Base-by-base conservation (phyloP, 2,113 vertebrate genomes). In the Oryzias curvinotus region DNA sequence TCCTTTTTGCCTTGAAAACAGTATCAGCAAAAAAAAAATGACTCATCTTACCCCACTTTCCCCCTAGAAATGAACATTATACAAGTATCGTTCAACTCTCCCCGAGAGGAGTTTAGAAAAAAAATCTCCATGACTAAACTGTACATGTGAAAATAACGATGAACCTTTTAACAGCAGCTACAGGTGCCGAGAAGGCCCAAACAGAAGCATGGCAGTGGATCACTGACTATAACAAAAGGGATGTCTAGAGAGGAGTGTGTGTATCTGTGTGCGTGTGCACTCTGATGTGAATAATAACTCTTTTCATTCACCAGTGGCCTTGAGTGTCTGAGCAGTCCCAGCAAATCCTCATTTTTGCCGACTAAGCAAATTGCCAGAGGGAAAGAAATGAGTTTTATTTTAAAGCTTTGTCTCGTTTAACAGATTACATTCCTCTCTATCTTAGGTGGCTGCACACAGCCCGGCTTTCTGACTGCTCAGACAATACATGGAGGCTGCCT, bases 201-300 rank as follows among this genome's bases (percentile, higher is more conserved):
- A 68, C 21, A 18, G 60, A 48, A 85, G 70, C 67, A 84, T 78
- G 77, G 74, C 72, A 81, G 84, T 80, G 67, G 69, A 74, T 80
- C 63, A 75, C 60, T 52, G 62, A 82, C 49, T 70, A 64, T 57
- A 72, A 61, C 52, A 63, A 55, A 23, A 59, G 63, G 71, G 75
- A 73, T 57, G 50, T 70, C 51, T 65, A 23, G 62, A 52, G 18
- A 59, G 15, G 7, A 4, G 70, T 23, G 45, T 67, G 47, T 72
- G 68, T 72, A 48, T 53, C 41, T 73, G 16, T 68, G 62, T 65
- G 52, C 53, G 62, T 64, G 51, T 63, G 57, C 64, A 63, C 55
- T 77, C 74, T 77, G 83, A 90, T 70, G 74, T 84, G 80, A 87
- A 89, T 90, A 85, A 89, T 87, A 90, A 89, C 83, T 81, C 77